Conservation (phyloP, 2,888 invertebrate genomes). For the Spodoptera picta region DNA sequence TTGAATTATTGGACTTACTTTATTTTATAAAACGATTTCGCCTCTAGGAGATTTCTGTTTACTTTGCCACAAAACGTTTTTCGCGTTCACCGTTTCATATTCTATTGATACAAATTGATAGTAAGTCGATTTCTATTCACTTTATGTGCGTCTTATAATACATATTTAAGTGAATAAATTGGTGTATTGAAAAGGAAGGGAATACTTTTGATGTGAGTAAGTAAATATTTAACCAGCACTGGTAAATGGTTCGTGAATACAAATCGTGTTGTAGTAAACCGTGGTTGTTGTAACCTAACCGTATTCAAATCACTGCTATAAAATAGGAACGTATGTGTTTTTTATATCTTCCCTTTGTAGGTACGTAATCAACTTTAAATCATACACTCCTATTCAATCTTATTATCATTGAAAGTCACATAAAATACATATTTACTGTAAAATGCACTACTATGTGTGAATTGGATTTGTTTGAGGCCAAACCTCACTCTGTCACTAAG, state of each 20-base stretch:
- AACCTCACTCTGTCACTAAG: slow-evolving; percentile 7
- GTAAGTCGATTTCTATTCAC: slow-evolving; percentile 58
- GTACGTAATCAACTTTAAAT: no score
- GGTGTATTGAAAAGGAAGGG: slow-evolving; percentile 44
- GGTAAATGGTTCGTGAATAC: no score
- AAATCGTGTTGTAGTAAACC: no score
- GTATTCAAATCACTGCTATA: no score
- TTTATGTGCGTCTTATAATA: slow-evolving; percentile 45
- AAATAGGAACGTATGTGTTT: no score
- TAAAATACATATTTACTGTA: slow-evolving; percentile 13
- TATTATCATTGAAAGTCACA: not conserved
- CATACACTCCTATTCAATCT: no score
- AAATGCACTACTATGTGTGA: slow-evolving; percentile 21
- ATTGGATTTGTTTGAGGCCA: slow-evolving; percentile 21
- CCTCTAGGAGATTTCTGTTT: slow-evolving; percentile 79
- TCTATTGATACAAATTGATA: slow-evolving; percentile 70
- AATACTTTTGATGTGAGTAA: slow-evolving; percentile 41
- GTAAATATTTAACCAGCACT: no score
- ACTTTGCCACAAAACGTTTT: slow-evolving; percentile 76
- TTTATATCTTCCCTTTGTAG: no score
- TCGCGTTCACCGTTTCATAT: slow-evolving; percentile 66
- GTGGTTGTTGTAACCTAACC: no score
- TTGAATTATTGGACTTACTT: slow-evolving; percentile 86
- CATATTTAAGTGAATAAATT: slow-evolving; percentile 37
- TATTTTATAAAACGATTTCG: slow-evolving; percentile 84